Conservation (phyloP, 2,113 vertebrate genomes). For the Rhynchomys soricoides region DNA sequence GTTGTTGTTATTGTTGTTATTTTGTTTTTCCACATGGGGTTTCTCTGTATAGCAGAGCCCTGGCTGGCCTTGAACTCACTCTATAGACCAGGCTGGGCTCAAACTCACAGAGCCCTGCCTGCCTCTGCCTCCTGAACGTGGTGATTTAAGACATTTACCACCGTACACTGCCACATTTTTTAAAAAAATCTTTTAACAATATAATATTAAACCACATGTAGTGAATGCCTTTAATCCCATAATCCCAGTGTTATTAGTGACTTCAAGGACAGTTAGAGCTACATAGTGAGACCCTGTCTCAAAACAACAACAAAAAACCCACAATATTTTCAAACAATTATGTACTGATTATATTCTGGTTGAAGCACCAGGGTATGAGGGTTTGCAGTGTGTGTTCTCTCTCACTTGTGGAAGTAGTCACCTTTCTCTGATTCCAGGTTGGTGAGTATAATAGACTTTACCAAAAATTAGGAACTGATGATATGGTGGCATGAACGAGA, state of each 20-base stretch:
- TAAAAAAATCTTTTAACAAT: not conserved
- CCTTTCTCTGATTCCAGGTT: conserved; percentile 3
- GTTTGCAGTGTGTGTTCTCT: not conserved
- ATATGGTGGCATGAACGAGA: not conserved
- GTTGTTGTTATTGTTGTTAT: too few species aligned
- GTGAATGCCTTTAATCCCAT: not conserved
- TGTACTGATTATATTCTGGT: not conserved
- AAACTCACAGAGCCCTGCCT: not conserved
- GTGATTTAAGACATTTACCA: not conserved
- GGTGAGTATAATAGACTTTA: not conserved
- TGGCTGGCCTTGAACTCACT: not conserved
- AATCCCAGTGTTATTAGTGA: not conserved
- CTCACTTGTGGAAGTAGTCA: not conserved
- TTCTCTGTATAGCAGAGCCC: not conserved
- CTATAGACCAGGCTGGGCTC: not conserved
- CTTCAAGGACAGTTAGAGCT: not conserved
- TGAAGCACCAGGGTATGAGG: not conserved
- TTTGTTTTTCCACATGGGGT: not conserved
- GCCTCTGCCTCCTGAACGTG: not conserved
- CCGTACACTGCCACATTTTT: not conserved
- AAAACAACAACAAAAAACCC: not conserved
- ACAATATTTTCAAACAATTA: not conserved
- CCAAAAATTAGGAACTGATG: not conserved
- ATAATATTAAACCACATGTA: not conserved
- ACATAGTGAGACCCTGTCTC: not conserved